Evolutionary conservation across 2,888 invertebrate genomes (phyloP), one percentile per base, ranked within the genome.

Genomic region (Zootermopsis nevadensis): DNA sequence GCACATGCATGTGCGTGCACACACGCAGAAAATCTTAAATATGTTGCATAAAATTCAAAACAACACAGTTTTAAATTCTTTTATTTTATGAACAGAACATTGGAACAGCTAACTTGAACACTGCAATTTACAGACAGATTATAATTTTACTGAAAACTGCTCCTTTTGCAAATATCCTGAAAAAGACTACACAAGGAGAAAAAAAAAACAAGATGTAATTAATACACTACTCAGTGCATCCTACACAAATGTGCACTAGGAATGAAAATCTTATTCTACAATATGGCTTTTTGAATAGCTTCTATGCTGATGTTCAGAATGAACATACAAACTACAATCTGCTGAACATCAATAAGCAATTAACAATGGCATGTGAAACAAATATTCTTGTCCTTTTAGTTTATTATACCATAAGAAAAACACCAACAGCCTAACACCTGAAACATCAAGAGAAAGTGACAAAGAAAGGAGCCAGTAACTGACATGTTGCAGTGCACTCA

Each of bases 361-460:
- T 2, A 33, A 22, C 31, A 24, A 38, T 38, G 74, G n/a, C 38
- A 24, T 38, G 10, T 33, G 24, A 38, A 38, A 69, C 33, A 74
- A 10, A 42, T 4, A n/a, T 74, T 69, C 24, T 38, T 74, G 31
- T 35, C 15, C 33, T 38, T 38, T 7, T 72, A 10, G 35, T 74
- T 74, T 7, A 30, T 1, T 27, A 33, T 69, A 33, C 22, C 69
- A 74, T 74, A 74, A 42, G 38, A 74, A 74, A 74, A 38, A 74
- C 74, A 74, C 74, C n/a, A 42, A 74, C 33, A 38, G 74, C 38
- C 42, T 27, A 74, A 74, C 38, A 74, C 74, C 38, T 30, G 38
- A 7, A 74, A 74, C 74, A 74, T 74, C 38, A 74, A 38, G 10
- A n/a, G 69, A 42, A 24, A 74, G n/a, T 74, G 74, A n/a, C 24